phyloP scores from a whole-genome alignment of 2,113 vertebrate species.

The Aldabrachelys gigantea region DNA sequence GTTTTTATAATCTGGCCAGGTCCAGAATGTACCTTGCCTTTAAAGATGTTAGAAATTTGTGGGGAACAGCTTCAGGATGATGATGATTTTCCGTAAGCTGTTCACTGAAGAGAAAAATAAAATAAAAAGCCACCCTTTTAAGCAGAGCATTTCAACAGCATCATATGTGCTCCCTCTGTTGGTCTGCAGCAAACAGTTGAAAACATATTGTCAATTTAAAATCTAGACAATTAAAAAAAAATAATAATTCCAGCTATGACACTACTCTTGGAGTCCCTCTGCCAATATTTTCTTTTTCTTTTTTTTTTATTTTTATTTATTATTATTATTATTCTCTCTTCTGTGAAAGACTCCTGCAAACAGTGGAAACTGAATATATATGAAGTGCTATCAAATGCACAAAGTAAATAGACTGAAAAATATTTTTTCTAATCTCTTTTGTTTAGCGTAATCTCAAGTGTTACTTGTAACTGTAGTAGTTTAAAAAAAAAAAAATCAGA shows the following conservation, averaged over 20 bases:
- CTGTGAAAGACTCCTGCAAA: neutral
- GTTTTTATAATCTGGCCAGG: neutral
- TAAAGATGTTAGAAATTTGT: neutral
- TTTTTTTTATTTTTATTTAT: neutral
- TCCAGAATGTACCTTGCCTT: neutral
- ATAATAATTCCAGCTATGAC: neutral
- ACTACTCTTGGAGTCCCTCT: neutral
- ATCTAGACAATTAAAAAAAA: neutral
- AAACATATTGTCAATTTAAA: neutral
- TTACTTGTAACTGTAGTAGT: conserved; percentile 4
- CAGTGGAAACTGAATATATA: neutral
- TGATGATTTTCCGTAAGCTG: neutral
- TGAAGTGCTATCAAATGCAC: neutral
- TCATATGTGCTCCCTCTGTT: neutral
- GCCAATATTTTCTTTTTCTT: neutral
- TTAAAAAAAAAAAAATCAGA: neutral
- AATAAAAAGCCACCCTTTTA: neutral
- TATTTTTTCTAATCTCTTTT: neutral
- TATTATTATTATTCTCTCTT: neutral
- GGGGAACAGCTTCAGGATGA: neutral
- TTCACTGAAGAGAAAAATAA: neutral
- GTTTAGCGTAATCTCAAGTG: neutral
- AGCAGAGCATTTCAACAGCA: neutral
- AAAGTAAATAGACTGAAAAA: neutral
- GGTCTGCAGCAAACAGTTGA: neutral